Evolutionary conservation across 2,888 invertebrate species (phyloP), one percentile per base, ranked within the genome.

Genomic region (Ceriagrion tenellum): DNA sequence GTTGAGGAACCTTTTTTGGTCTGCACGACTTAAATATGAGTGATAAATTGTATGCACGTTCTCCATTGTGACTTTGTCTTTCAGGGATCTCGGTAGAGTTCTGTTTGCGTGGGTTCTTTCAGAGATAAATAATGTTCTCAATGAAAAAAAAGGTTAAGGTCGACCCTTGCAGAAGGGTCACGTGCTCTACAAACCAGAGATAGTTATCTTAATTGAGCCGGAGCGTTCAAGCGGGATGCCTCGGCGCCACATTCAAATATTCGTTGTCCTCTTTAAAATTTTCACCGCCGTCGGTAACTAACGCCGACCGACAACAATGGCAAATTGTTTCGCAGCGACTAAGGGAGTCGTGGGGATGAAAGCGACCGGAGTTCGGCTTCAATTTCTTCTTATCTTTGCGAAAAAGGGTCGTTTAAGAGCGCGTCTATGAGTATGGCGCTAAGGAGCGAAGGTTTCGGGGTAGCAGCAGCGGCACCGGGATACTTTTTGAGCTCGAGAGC

Each of bases 271-370:
- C 35, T 35, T 81, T 59, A 59, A 81, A 81, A 81, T 81, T 81
- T 30, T 47, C 47, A 2, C 81, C 35, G 59, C 20, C 18, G 10
- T 81, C 18, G 47, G 81, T 81, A 81, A 81, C 30, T 35, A 81
- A 35, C 16, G 16, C 35, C 30, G 35, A 18, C 16, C 30, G 81
- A 16, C 35, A 35, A 35, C 30, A 81, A 81, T 30, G 81, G 16
- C 81, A 81, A 81, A 81, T 81, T 81, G 81, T 81, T 81, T 35
- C 81, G 81, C 81, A 13, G 35, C 23, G 69, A 69, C 69, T 59
- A 26, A 8, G n/a, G 4, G n/a, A 26, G 10, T 35, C 16, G 81
- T 0, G 10, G 30, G 81, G 35, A 81, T 81, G 81, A 81, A 81
- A 81, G 81, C 35, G 16, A 81, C 81, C 81, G 23, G 26, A 20